Base-by-base conservation (phyloP, 2,797 vertebrate genomes). In the Neosalanx taihuensis region DNA sequence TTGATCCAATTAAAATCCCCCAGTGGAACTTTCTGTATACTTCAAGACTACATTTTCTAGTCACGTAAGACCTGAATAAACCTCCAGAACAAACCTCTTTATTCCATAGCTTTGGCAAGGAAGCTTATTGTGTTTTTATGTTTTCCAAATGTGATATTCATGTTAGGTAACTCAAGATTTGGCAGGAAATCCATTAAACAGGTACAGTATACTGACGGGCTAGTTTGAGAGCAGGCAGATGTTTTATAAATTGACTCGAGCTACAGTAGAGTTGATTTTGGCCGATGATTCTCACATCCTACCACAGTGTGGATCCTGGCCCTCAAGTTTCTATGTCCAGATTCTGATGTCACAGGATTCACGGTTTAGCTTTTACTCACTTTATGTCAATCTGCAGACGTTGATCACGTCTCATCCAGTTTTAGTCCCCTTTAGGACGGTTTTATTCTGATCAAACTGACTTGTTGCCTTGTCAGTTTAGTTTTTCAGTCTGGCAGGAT, bases 1-100 rank as follows among this genome's bases (percentile, higher is more conserved):
- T 72, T 75, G 15, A 58, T 71, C 62, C 70, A 73, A 76, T 83
- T 70, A 77, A 53, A 73, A 69, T 56, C 69, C 73, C 73, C 77
- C 35, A 72, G 68, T 65, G 64, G 64, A 73, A 74, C 67, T 64
- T 78, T 81, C 71, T 80, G 71, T 75, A 69, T 23, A 70, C 65
- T 6, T 33, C 26, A 35, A 53, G 68, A 53, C 41, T 73, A 69
- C 49, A 53, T 73, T 74, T 67, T 75, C 18, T 18, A 63, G 18
- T 63, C 58, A 68, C 69, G 49, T 64, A 20, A 69, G 60, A 57
- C 37, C 51, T 41, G 49, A 35, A 41, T 7, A 41, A 56, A 23
- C 59, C 62, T 51, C 30, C 51, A 57, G 49, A 23, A 26, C 23
- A 26, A 56, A 23, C 59, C 62, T 35, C 20, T 33, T 33, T 29